phyloP scores from a whole-genome alignment of 1,140 invertebrate genomes.

The Drosophila paulistorum region DNA sequence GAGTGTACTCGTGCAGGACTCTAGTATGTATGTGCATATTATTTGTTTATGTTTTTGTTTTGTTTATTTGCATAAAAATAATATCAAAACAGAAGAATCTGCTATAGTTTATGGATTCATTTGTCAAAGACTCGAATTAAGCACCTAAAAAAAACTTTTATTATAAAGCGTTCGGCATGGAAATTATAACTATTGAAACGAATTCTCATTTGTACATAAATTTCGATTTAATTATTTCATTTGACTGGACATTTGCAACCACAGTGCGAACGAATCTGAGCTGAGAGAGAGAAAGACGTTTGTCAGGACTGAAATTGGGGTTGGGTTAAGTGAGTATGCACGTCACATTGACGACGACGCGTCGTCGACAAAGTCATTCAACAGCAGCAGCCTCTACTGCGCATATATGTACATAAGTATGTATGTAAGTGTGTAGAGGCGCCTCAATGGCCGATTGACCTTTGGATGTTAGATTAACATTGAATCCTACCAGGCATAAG shows the following conservation, averaged over 20 bases:
- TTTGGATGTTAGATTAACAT: conserved; percentile 78
- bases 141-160: too few species aligned
- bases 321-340: conserved; percentile 25
- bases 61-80: too few species aligned
- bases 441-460: conserved; percentile 75
- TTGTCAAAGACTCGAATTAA: too few species aligned
- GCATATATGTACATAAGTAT: background rate
- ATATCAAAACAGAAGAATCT: too few species aligned
- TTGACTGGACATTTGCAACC: background rate
- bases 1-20: too few species aligned
- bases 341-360: conserved; percentile 37
- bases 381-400: conserved; percentile 39
- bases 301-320: conserved; percentile 22
- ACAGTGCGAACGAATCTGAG: background rate
- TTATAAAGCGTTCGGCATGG: too few species aligned
- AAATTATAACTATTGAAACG: too few species aligned
- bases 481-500: conserved; percentile 32
- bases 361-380: conserved; percentile 30
- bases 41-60: too few species aligned
- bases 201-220: background rate
- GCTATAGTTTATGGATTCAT: too few species aligned
- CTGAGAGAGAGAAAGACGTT: background rate
- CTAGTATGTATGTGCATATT: too few species aligned
- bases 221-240: background rate
- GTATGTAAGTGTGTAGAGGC: background rate